Evolutionary conservation across 2,797 vertebrate species (phyloP).

Genomic region (Premnoplex brunnescens): DNA sequence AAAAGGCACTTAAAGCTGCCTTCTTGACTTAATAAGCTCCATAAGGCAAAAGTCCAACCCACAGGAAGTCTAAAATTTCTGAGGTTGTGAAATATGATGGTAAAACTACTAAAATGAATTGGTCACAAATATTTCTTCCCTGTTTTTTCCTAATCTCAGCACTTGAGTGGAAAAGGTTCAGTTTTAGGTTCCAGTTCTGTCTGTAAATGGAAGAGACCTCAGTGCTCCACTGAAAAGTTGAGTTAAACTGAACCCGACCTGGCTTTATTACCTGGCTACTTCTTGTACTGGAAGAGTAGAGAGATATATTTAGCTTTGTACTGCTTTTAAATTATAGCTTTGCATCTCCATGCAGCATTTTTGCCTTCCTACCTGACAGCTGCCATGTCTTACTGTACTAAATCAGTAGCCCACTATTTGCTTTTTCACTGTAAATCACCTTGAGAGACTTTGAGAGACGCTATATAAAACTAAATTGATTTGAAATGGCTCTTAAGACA

Average conservation of each 20-base stretch:
- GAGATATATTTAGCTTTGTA: background rate
- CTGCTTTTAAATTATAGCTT: conserved; percentile 19
- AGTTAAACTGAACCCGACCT: background rate
- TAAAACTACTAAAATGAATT: conserved; percentile 60
- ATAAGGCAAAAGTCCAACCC: conserved; percentile 52
- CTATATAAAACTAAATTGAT: conserved; percentile 66
- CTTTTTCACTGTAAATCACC: conserved; percentile 55
- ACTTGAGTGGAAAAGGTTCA: conserved; percentile 14
- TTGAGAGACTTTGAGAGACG: conserved; percentile 42
- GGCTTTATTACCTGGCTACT: background rate
- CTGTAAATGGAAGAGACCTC: conserved; percentile 12
- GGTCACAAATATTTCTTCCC: conserved; percentile 57
- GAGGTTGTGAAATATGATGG: conserved; percentile 58
- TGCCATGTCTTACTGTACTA: conserved; percentile 14
- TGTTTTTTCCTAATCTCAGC: conserved; percentile 34
- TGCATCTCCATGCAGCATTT: conserved; percentile 18
- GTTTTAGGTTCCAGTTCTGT: conserved; percentile 20
- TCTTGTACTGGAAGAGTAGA: background rate
- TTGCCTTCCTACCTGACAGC: conserved; percentile 32
- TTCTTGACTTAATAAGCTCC: conserved; percentile 49
- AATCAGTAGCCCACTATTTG: conserved; percentile 61
- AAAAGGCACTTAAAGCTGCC: conserved; percentile 40
- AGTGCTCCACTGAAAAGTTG: background rate
- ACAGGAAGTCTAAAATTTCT: conserved; percentile 67
- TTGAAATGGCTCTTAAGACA: conserved; percentile 65